These are phyloP conservation scores for Axis porcinus DNA, from an alignment of 2,113 vertebrate species.

Conservation along the genomic window DNA sequence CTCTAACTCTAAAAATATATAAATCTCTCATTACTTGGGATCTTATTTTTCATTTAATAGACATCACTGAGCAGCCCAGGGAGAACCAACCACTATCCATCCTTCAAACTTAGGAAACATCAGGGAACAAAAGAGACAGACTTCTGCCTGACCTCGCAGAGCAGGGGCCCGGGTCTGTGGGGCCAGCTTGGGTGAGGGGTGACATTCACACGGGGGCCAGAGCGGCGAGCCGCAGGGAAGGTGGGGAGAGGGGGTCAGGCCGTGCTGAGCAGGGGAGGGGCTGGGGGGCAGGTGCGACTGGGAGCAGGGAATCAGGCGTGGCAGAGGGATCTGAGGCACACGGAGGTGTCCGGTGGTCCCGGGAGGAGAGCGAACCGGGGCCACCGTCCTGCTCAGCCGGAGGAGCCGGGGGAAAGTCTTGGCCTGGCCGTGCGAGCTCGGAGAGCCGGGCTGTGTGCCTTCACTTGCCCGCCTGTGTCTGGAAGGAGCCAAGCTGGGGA, in stretches of 20 bases:
- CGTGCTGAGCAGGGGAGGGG: too few species aligned
- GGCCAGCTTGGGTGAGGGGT: rapidly evolving
- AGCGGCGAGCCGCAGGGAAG: neutral
- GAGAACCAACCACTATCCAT: neutral
- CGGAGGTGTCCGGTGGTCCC: neutral
- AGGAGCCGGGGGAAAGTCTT: too few species aligned
- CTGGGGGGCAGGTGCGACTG: neutral
- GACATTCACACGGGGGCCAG: rapidly evolving
- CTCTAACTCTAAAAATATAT: neutral
- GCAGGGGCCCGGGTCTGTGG: rapidly evolving
- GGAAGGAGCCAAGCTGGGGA: neutral
- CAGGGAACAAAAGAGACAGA: neutral
- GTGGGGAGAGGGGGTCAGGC: neutral
- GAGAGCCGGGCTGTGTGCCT: neutral
- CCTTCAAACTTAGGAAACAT: neutral
- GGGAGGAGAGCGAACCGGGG: neutral
- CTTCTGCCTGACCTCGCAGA: rapidly evolving
- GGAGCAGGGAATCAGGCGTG: neutral
- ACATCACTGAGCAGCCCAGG: neutral
- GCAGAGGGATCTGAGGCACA: neutral
- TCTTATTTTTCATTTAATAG: neutral
- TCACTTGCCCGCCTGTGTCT: neutral
- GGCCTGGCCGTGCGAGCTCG: rapidly evolving
- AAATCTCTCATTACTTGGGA: neutral
- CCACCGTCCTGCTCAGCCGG: neutral